Evolutionary conservation across 2,888 invertebrate genomes (phyloP), one percentile per base, ranked within the genome.

Genomic region (Callimorpha dominula): DNA sequence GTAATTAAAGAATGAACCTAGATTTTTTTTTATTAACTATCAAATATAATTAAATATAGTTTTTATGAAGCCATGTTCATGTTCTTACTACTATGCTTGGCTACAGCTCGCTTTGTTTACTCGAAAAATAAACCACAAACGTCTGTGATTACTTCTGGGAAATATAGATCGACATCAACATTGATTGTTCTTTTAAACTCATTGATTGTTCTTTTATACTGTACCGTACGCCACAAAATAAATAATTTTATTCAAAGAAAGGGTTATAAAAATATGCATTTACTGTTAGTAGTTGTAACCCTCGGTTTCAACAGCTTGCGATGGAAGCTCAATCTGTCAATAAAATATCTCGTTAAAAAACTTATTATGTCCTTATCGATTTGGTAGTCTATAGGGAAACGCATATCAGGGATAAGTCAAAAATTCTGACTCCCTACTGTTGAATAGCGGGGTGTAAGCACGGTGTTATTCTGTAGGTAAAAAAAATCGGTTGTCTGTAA

Each of bases 41-140:
- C 52, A 50, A 71, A 71, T 70, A 71, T 70, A 71, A 64, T 62
- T 71, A 71, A 70, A 75, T 69, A 76, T 74, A 81, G 68, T 67
- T 67, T 49, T 70, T 69, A 73, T 75, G 79, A 81, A 68, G 77
- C 63, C 73, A 74, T 62, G n/a, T 70, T 75, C 68, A 15, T 68
- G 60, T 70, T 71, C 71, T 76, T 73, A 67, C 77, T 72, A 64
- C 65, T 68, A 63, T 49, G 63, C 60, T 70, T 54, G 64, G 73
- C 54, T 68, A 70, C 69, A 72, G 75, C 71, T 70, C 15, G 68
- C 64, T 65, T 50, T 70, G 69, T 73, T 62, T 69, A 54, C 50
- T 62, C n/a, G 43, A n/a, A 60, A 68, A 49, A 72, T 54, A 68
- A 68, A 72, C 54, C n/a, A 50, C 60, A 50, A 71, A 50, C 62